phyloP scores from a whole-genome alignment of 2,113 vertebrate genomes.

The Leucopsar rothschildi region DNA sequence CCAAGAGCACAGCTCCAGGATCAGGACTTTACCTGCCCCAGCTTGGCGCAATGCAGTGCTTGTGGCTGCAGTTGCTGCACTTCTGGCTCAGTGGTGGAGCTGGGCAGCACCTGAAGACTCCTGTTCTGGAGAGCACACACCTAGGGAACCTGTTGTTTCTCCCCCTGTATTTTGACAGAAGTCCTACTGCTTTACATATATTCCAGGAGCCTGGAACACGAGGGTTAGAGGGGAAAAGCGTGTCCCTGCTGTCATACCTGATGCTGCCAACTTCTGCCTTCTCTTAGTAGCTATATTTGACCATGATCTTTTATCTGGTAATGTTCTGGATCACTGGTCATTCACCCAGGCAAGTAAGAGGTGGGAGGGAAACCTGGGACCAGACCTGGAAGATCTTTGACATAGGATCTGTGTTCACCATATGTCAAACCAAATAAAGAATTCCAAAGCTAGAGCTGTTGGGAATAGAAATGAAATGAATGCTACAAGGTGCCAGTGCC shows the following conservation, averaged over 20 bases:
- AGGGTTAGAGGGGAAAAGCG: background rate
- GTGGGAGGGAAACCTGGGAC: background rate
- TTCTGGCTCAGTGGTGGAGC: background rate
- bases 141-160: background rate
- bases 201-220: background rate
- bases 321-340: background rate
- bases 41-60: background rate
- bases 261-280: background rate
- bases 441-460: constrained; percentile 24
- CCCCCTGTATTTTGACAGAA: background rate
- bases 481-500: background rate
- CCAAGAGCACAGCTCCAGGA: background rate
- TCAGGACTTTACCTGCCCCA: background rate
- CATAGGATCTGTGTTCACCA: background rate
- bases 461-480: background rate
- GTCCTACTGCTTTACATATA: background rate
- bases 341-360: background rate
- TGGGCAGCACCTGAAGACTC: background rate
- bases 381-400: background rate
- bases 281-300: background rate
- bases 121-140: background rate
- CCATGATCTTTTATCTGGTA: background rate
- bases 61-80: background rate
- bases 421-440: constrained; percentile 48
- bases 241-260: background rate